These are phyloP conservation scores for Coelopa frigida DNA, from an alignment of 1,140 invertebrate species.

Conservation along the genomic window DNA sequence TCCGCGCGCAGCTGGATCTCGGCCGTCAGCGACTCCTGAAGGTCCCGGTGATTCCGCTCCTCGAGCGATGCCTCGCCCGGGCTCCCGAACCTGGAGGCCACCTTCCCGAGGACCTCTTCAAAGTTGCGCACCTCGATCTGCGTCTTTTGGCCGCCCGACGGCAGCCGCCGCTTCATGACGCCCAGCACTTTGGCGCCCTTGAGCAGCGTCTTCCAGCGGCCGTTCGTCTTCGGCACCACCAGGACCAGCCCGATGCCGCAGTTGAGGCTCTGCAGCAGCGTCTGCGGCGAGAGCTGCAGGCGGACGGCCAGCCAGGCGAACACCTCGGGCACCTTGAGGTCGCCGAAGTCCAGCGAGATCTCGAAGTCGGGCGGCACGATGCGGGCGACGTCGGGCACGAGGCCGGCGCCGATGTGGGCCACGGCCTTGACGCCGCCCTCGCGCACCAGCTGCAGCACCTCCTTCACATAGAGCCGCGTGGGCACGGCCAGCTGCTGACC, in stretches of 20 bases:
- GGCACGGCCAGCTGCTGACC: conserved; percentile 72
- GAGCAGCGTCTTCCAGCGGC: conserved; percentile 22
- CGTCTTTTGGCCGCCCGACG: background rate
- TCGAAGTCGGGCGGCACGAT: conserved; percentile 59
- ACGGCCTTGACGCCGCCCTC: conserved; percentile 71
- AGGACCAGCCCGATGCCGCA: conserved; percentile 87
- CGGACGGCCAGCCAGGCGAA: conserved; percentile 56
- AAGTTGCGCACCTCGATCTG: conserved; percentile 32
- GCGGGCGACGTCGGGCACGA: conserved; percentile 83
- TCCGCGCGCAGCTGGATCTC: conserved; percentile 9
- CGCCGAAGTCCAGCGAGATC: conserved; percentile 63
- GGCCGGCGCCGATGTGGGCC: conserved; percentile 91
- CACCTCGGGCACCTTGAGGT: conserved; percentile 65
- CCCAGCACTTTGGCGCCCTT: conserved; percentile 33
- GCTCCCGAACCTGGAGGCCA: conserved; percentile 18
- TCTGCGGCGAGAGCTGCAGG: conserved; percentile 60
- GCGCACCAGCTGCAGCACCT: conserved; percentile 66
- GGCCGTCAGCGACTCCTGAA: background rate
- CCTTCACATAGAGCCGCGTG: conserved; percentile 83
- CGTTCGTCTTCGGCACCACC: conserved; percentile 47
- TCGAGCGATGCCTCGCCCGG: conserved; percentile 11
- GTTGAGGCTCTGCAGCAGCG: conserved; percentile 85
- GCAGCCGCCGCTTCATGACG: conserved; percentile 19
- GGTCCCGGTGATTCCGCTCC: conserved; percentile 8
- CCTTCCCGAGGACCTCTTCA: conserved; percentile 20